phyloP scores from a whole-genome alignment of 2,888 invertebrate species.

The Villa cingulata region DNA sequence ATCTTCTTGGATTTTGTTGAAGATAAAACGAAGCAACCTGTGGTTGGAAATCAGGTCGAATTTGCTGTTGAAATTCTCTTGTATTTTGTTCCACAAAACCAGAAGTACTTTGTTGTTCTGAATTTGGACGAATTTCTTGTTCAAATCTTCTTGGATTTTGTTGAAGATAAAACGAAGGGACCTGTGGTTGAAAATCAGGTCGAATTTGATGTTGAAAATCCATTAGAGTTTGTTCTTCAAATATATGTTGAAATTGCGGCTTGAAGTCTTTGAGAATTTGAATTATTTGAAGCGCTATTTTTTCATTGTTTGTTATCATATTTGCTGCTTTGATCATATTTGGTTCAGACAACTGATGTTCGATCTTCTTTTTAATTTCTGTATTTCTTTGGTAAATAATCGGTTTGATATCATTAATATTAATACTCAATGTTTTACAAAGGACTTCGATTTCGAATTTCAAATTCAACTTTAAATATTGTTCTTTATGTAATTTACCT shows the following conservation, averaged over 20 bases:
- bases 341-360: conserved; percentile 79
- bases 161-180: conserved; percentile 71
- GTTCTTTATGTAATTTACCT: conserved; percentile 93
- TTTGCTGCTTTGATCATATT: conserved; percentile 34
- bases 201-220: conserved; percentile 35
- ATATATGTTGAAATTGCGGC: conserved; percentile 30
- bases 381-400: conserved; percentile 80
- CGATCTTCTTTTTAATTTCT: conserved; percentile 62
- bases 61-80: conserved; percentile 67
- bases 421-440: conserved; percentile 83
- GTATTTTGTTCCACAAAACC: too few species aligned
- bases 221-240: conserved; percentile 33
- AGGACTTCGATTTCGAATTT: conserved; percentile 99
- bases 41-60: conserved; percentile 84
- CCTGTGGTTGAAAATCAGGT: conserved; percentile 47
- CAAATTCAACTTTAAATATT: conserved; percentile 88
- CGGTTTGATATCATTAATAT: conserved; percentile 74
- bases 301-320: too few species aligned
- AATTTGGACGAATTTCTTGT: too few species aligned
- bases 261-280: too few species aligned
- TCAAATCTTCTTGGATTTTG: too few species aligned
- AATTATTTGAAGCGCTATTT: too few species aligned
- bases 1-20: conserved; percentile 94
- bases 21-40: conserved; percentile 76
- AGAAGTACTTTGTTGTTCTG: too few species aligned